Evolutionary conservation across 1,140 invertebrate species (phyloP).

Genomic region (Trichonephila inaurata): DNA sequence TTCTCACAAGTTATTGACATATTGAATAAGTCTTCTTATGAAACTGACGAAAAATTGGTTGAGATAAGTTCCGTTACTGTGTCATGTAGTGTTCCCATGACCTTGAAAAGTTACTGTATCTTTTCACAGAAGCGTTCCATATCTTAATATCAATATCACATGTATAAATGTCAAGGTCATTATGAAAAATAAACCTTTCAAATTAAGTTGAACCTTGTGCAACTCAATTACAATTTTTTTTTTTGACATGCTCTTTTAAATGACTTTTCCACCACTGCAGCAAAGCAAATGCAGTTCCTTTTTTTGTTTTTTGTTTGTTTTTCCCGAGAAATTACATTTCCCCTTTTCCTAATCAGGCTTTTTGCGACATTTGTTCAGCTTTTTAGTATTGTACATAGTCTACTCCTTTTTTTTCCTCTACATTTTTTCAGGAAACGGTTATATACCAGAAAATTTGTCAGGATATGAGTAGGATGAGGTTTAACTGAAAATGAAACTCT

Average conservation of each 20-base stretch:
- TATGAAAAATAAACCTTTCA: background rate
- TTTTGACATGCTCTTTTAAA: background rate
- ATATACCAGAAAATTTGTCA: background rate
- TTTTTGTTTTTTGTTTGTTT: background rate
- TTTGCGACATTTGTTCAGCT: constrained; percentile 19
- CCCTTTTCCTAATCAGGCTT: background rate
- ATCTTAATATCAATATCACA: background rate
- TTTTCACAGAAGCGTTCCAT: background rate
- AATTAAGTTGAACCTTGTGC: background rate
- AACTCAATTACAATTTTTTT: background rate
- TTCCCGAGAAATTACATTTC: background rate
- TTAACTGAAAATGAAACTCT: background rate
- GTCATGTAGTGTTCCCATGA: constrained; percentile 27
- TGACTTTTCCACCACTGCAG: background rate
- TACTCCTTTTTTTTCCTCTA: background rate
- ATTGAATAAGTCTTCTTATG: constrained; percentile 46
- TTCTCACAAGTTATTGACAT: constrained; percentile 44
- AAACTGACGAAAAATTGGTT: constrained; percentile 48
- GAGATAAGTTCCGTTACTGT: constrained; percentile 3
- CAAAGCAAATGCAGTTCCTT: background rate
- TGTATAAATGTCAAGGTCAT: constrained; percentile 15
- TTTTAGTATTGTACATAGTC: background rate
- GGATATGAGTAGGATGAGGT: background rate
- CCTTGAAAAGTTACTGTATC: constrained; percentile 53
- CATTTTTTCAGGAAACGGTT: background rate